These are phyloP conservation scores for Schizaphis graminum DNA, from an alignment of 2,888 invertebrate genomes.

Conservation along the genomic window DNA sequence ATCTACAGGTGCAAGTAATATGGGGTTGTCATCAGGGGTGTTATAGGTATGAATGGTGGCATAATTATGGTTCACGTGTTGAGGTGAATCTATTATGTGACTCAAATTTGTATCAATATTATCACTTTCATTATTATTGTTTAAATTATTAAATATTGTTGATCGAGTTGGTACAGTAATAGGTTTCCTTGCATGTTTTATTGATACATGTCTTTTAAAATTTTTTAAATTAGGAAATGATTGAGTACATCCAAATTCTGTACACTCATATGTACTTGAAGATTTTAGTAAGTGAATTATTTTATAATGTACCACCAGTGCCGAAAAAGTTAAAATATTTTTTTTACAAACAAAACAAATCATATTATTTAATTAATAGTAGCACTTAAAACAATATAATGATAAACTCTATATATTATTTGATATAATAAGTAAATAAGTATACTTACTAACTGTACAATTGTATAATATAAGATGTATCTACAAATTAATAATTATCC, in stretches of 20 bases:
- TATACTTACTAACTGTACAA: background rate
- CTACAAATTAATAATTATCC: background rate
- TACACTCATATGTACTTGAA: background rate
- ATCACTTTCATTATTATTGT: background rate
- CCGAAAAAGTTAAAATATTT: background rate
- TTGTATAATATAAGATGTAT: background rate
- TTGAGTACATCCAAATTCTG: slow-evolving; percentile 5
- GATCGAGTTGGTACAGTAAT: background rate
- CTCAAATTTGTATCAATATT: background rate
- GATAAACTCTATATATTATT: background rate
- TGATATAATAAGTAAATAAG: background rate
- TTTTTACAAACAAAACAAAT: slow-evolving; percentile 31
- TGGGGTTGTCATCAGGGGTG: no score
- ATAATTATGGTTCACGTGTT: no score
- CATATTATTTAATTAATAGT: background rate
- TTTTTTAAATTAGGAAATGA: slow-evolving; percentile 1
- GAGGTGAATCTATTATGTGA: background rate
- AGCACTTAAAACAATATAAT: background rate
- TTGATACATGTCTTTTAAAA: background rate
- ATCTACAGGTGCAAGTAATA: no score
- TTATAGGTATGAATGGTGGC: background rate
- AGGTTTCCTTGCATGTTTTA: background rate
- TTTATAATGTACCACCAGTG: background rate
- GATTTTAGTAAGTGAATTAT: slow-evolving; percentile 38
- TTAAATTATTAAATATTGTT: no score